These are phyloP conservation scores for Rhagonycha lutea DNA, from an alignment of 2,888 invertebrate genomes.

Conservation along the genomic window DNA sequence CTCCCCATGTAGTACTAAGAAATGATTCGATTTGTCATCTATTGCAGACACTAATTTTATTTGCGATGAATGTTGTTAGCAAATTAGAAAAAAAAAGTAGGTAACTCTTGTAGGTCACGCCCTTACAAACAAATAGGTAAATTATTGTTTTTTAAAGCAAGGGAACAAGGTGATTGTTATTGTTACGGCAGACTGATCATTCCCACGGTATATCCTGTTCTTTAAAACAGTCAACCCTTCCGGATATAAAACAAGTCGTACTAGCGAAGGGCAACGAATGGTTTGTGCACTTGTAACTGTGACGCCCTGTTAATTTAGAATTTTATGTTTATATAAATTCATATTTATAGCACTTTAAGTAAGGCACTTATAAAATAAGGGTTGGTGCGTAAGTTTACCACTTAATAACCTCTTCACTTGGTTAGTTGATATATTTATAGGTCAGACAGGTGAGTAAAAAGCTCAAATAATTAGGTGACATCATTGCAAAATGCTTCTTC, in stretches of 20 bases:
- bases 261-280: not conserved
- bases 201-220: conserved; percentile 27
- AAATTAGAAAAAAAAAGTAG: not conserved
- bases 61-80: not conserved
- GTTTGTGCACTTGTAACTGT: not conserved
- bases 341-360: conserved; percentile 1
- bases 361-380: not conserved
- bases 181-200: conserved; percentile 26
- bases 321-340: not conserved
- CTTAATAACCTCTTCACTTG: not conserved
- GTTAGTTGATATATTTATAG: not conserved
- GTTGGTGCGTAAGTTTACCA: not conserved
- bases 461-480: not conserved
- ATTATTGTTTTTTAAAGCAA: not conserved
- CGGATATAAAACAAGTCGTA: conserved; percentile 9
- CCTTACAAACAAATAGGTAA: not conserved
- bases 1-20: not conserved
- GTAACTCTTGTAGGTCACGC: not conserved
- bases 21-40: not conserved
- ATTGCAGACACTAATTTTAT: not conserved
- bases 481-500: not conserved
- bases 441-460: not conserved
- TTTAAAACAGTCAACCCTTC: conserved; percentile 30
- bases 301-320: not conserved
- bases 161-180: not conserved